These are phyloP conservation scores for Nebria ingens DNA, from an alignment of 1,140 invertebrate species.

Conservation along the genomic window DNA sequence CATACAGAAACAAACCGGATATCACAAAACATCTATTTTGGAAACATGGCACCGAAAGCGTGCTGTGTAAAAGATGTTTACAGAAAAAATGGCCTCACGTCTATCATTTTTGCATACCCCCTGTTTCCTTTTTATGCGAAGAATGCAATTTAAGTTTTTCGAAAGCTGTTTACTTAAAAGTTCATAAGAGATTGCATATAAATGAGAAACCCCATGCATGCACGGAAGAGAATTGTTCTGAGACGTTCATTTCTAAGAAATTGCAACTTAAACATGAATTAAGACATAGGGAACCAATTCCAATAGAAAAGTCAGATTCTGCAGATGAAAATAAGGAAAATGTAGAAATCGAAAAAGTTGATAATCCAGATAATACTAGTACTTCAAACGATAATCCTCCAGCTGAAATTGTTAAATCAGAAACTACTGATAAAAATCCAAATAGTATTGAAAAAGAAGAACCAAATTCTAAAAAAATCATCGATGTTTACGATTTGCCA, in stretches of 20 bases:
- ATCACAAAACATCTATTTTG: conserved; percentile 81
- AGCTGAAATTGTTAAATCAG: conserved; percentile 26
- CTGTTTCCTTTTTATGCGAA: conserved; percentile 63
- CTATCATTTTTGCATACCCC: conserved; percentile 79
- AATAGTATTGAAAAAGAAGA: conserved; percentile 46
- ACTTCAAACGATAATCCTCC: conserved; percentile 16
- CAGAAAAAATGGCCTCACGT: conserved; percentile 85
- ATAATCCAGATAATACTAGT: conserved; percentile 28
- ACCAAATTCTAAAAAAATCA: conserved; percentile 49
- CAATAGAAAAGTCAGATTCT: conserved; percentile 27
- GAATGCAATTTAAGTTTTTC: conserved; percentile 65
- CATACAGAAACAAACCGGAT: conserved; percentile 74
- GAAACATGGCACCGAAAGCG: conserved; percentile 83
- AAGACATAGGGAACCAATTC: conserved; percentile 39
- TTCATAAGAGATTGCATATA: conserved; percentile 68
- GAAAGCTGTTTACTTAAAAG: conserved; percentile 64
- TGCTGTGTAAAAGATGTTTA: conserved; percentile 69
- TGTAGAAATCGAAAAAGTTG: conserved; percentile 29
- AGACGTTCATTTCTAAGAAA: conserved; percentile 73
- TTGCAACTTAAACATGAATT: conserved; percentile 57
- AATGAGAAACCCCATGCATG: conserved; percentile 59
- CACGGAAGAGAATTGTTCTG: conserved; percentile 51
- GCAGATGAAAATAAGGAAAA: conserved; percentile 33
- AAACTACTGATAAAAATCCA: conserved; percentile 49
- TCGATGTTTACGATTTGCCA: conserved; percentile 60